Evolutionary conservation across 2,888 invertebrate species (phyloP), one percentile per base, ranked within the genome.

Genomic region (Lacanobia wlatinum): DNA sequence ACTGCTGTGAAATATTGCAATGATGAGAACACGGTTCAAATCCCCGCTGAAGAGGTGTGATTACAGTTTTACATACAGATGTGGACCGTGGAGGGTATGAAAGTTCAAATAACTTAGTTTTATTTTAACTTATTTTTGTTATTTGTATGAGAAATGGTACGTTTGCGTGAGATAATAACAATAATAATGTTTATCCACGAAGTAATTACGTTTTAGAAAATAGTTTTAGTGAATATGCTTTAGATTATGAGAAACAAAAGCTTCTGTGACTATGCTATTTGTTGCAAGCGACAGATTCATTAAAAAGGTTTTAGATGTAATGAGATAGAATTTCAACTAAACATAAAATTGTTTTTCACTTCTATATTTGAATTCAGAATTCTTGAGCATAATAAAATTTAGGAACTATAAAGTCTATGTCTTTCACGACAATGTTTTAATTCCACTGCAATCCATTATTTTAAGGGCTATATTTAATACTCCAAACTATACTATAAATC

Each of bases 1-100:
- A 73, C 60, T 40, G 34, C 59, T 38, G 75, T 85, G 78, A 85
- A 84, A 84, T 85, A 85, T 85, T 82, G 66, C 73, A 60, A 73
- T 73, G 69, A 62, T 73, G 75, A 69, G 76, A 75, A 73, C 60
- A 73, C 73, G 71, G 78, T 76, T 73, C 58, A 83, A 82, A 80
- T 71, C 82, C 75, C 38, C 60, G 9, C 82, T 70, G 77, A 55
- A 68, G 59, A 23, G 18, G 48, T 68, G 62, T 73, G 83, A 84
- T 83, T 85, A 81, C 59, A 82, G 68, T 77, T 78, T 79, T 70
- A 80, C 74, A 69, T 73, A 59, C 38, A 55, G 8, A 59, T 28
- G 28, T 28, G 4, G 28, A 28, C 2, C 23, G 10, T 52, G 12
- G 5, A 38, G n/a, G 21, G 8, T 14, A 21, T 8, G 5, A 66